Conservation (phyloP, 1,140 invertebrate species). For the Drosophila nikananu region DNA sequence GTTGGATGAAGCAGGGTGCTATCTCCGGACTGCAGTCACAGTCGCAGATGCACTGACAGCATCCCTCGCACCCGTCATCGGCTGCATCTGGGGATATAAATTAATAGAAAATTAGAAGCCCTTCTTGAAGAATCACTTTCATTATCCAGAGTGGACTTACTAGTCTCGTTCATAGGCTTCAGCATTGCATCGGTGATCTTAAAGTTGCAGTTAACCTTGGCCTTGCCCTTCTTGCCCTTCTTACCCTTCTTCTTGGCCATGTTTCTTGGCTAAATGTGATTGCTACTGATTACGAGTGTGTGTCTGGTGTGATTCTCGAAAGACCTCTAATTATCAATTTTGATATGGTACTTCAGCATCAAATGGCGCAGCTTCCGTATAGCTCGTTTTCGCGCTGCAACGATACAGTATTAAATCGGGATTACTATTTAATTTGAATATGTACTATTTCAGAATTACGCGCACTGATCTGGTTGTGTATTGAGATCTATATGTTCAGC, state of each 20-base stretch:
- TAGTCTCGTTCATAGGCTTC: slow-evolving; percentile 29
- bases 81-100: not conserved
- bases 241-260: slow-evolving; percentile 71
- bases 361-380: slow-evolving; percentile 73
- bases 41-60: slow-evolving; percentile 59
- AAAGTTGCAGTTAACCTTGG: slow-evolving; percentile 41
- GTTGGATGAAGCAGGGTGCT: slow-evolving; percentile 69
- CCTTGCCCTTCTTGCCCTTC: slow-evolving; percentile 64
- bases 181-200: slow-evolving; percentile 47
- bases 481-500: slow-evolving; percentile 1
- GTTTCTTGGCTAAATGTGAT: slow-evolving; percentile 16
- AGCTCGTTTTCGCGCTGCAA: slow-evolving; percentile 67
- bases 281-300: slow-evolving; percentile 1
- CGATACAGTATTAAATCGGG: not conserved
- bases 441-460: not conserved
- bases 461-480: not conserved
- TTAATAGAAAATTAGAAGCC: too few species aligned
- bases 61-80: slow-evolving; percentile 46
- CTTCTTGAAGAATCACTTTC: too few species aligned
- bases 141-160: slow-evolving; percentile 9
- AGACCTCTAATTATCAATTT: slow-evolving; percentile 61
- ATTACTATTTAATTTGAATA: not conserved
- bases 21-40: slow-evolving; percentile 75
- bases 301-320: not conserved
- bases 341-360: slow-evolving; percentile 76